Evolutionary conservation across 1,140 invertebrate species (phyloP).

Genomic region (Diploscapter pachys): DNA sequence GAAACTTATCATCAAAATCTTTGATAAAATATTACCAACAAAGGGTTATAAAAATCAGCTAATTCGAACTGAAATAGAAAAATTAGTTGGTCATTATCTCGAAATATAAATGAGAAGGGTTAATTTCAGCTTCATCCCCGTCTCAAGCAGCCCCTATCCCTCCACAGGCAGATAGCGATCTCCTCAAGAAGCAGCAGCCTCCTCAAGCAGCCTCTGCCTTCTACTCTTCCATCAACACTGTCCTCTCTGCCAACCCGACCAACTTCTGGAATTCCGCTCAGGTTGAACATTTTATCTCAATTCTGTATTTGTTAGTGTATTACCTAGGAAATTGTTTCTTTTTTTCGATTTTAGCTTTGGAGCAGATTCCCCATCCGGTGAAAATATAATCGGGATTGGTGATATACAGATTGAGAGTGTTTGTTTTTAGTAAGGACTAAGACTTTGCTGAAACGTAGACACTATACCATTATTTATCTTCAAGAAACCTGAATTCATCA

Average conservation of each 20-base stretch:
- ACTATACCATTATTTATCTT: slow-evolving; percentile 1
- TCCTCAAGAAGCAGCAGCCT: too few species aligned
- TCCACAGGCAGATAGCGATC: too few species aligned
- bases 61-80: too few species aligned
- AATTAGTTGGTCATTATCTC: too few species aligned
- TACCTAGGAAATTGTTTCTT: slow-evolving; percentile 13
- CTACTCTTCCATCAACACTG: slow-evolving; percentile 2
- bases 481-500: not conserved
- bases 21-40: too few species aligned
- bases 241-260: slow-evolving; percentile 29
- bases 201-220: too few species aligned
- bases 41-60: too few species aligned
- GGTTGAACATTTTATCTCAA: slow-evolving; percentile 16
- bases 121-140: too few species aligned
- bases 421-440: slow-evolving; percentile 20
- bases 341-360: too few species aligned
- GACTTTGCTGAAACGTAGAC: slow-evolving; percentile 6
- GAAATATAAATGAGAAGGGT: too few species aligned
- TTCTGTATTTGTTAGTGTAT: slow-evolving; percentile 13
- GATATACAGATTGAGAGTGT: slow-evolving; percentile 12
- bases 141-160: too few species aligned
- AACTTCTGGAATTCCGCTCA: slow-evolving; percentile 41
- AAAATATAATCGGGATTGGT: slow-evolving; percentile 6
- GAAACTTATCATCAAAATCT: too few species aligned
- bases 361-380: not conserved